Conservation (phyloP, 2,888 invertebrate genomes). For the Suillia variegata region DNA sequence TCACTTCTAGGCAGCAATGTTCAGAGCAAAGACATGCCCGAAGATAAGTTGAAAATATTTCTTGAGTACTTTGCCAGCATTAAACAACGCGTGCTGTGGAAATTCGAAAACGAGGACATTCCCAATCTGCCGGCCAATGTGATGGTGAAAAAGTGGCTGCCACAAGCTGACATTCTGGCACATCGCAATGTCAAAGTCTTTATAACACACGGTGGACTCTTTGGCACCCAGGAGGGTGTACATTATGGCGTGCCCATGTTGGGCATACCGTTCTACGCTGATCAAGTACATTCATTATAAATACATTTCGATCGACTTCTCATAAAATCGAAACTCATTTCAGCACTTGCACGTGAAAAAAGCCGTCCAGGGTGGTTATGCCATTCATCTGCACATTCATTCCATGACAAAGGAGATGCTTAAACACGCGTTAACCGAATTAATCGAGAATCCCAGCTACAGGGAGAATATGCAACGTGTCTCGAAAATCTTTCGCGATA, state of each 20-base stretch:
- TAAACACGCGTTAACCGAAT: slow-evolving; percentile 47
- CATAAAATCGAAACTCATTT: no score
- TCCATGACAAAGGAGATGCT: slow-evolving; percentile 50
- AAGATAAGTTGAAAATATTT: slow-evolving; percentile 55
- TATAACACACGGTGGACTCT: slow-evolving; percentile 61
- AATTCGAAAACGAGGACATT: slow-evolving; percentile 61
- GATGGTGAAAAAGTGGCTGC: slow-evolving; percentile 63
- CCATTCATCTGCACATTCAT: slow-evolving; percentile 52
- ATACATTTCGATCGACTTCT: no score
- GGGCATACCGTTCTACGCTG: slow-evolving; percentile 61
- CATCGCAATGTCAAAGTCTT: slow-evolving; percentile 62
- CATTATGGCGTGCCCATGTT: slow-evolving; percentile 61
- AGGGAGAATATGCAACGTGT: slow-evolving; percentile 48
- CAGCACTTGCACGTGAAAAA: slow-evolving; percentile 57
- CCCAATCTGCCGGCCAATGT: slow-evolving; percentile 59
- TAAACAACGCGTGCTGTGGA: slow-evolving; percentile 62
- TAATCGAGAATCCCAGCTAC: slow-evolving; percentile 58
- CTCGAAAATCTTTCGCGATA: slow-evolving; percentile 58
- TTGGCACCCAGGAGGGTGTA: slow-evolving; percentile 62
- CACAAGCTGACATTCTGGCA: slow-evolving; percentile 64
- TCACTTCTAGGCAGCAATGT: slow-evolving; percentile 59
- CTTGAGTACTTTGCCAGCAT: slow-evolving; percentile 59
- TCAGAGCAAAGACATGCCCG: slow-evolving; percentile 59
- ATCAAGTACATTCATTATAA: slow-evolving; percentile 60
- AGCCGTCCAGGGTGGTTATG: slow-evolving; percentile 55